A percentile compares a stretch with the other conserved stretches of the same genome.
phyloP scores from a whole-genome alignment of 2,113 vertebrate species.

The Syrmaticus mikado region DNA sequence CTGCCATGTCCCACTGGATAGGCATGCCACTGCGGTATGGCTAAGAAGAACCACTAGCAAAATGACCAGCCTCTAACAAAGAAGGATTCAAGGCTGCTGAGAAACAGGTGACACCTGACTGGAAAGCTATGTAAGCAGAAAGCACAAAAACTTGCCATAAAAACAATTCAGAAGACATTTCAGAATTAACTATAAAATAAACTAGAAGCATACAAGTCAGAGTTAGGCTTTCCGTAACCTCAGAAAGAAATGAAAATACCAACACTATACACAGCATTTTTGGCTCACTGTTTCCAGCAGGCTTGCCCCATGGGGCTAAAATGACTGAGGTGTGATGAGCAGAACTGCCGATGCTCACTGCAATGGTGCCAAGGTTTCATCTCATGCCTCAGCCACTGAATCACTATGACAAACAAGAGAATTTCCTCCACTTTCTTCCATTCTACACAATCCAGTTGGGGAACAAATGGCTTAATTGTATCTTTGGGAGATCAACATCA shows the following conservation, averaged over 20 bases:
- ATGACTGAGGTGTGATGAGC: background rate
- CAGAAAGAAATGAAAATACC: background rate
- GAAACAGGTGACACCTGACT: background rate
- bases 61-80: background rate
- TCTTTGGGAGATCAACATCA: background rate
- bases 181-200: background rate
- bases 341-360: background rate
- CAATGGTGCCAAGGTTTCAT: background rate
- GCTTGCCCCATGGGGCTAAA: background rate
- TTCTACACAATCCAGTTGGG: background rate
- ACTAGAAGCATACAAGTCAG: background rate
- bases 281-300: background rate
- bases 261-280: background rate
- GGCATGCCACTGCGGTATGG: background rate
- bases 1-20: background rate
- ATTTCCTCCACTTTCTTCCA: background rate
- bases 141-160: background rate
- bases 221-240: background rate
- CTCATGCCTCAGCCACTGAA: background rate
- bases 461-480: background rate
- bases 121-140: background rate
- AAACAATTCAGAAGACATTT: background rate
- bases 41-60: background rate
- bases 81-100: background rate
- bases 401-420: fast-evolving